Evolutionary conservation across 2,888 invertebrate genomes (phyloP).

Genomic region (Oxyteleia sp.): DNA sequence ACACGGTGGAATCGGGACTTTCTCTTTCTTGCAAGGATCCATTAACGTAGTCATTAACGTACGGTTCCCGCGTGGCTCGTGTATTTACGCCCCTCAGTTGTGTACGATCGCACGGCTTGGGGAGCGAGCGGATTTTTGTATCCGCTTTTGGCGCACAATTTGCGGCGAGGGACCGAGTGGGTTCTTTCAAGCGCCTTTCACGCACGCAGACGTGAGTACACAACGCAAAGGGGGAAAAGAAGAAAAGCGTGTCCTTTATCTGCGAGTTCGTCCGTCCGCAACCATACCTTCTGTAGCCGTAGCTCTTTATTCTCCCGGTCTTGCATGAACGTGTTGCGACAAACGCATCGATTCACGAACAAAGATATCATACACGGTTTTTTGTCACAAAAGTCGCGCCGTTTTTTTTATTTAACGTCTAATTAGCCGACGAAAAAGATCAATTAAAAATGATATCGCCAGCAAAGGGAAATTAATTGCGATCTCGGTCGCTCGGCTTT

Average conservation of each 20-base stretch:
- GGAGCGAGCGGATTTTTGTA: slow-evolving; percentile 71
- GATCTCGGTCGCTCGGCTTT: slow-evolving; percentile 4
- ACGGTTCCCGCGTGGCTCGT: slow-evolving; percentile 44
- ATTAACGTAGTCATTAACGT: slow-evolving; percentile 73
- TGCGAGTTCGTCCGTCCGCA: slow-evolving; percentile 68
- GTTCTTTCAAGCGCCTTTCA: slow-evolving; percentile 78
- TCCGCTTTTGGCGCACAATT: slow-evolving; percentile 77
- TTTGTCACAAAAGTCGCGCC: slow-evolving; percentile 60
- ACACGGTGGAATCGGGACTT: slow-evolving; percentile 60
- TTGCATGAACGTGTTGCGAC: slow-evolving; percentile 58
- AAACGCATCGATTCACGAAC: slow-evolving; percentile 66
- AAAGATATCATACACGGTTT: slow-evolving; percentile 55
- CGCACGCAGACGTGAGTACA: slow-evolving; percentile 74
- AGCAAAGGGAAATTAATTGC: slow-evolving; percentile 1
- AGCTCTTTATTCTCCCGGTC: slow-evolving; percentile 59
- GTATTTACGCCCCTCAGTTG: slow-evolving; percentile 56
- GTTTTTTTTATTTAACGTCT: slow-evolving; percentile 60
- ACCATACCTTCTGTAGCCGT: slow-evolving; percentile 52
- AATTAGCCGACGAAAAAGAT: slow-evolving; percentile 46
- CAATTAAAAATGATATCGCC: slow-evolving; percentile 13
- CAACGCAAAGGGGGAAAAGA: slow-evolving; percentile 71
- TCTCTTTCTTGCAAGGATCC: slow-evolving; percentile 67
- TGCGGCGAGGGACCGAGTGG: slow-evolving; percentile 78
- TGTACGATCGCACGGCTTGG: slow-evolving; percentile 23
- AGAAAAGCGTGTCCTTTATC: slow-evolving; percentile 75